Base-by-base conservation (phyloP, 2,888 invertebrate genomes). In the Archaeoteleia sp. region DNA sequence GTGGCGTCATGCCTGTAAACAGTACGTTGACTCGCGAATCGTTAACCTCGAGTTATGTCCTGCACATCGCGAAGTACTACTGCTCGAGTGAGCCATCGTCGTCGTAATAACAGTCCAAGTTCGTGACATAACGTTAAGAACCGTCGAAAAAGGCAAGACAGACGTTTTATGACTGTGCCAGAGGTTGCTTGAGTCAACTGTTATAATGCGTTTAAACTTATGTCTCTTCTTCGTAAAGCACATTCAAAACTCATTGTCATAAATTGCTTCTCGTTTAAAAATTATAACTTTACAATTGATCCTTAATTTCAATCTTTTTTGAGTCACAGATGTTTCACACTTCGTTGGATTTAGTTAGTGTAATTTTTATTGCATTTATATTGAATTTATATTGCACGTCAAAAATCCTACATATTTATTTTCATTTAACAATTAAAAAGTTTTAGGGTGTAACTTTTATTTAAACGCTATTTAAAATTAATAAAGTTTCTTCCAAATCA, bases 11-110 rank as follows among this genome's bases (percentile, higher is more conserved):
- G 51, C 17, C 30, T 15, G 34, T 1, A 10, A 10, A 34, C 37
- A 14, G 53, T 30, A 23, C 51, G 39, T 51, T 43, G 42, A 43
- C 58, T 58, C 58, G 48, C 35, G 27, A 60, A 39, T 45, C 58
- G 42, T 58, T 49, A 34, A 49, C 37, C 60, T 20, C 37, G 23
- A 51, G 49, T 37, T 51, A 2, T 30, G 43, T 10, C 13, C 6
- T 20, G 46, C 20, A 13, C 14, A 15, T 13, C 45, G 30, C 30
- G n/a, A 30, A 37, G 14, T n/a, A 27, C 27, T 15, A 35, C 14
- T 13, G 48, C 10, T n/a, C 8, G 32, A 34, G 49, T 25, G 30
- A 39, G 20, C 29, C 32, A 32, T 20, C 29, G 9, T 3, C 10
- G 20, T 30, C 10, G 14, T 17, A 12, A 14, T 34, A 42, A 34